Evolutionary conservation across 2,888 invertebrate species (phyloP).

Genomic region (Eupithecia dodoneata): DNA sequence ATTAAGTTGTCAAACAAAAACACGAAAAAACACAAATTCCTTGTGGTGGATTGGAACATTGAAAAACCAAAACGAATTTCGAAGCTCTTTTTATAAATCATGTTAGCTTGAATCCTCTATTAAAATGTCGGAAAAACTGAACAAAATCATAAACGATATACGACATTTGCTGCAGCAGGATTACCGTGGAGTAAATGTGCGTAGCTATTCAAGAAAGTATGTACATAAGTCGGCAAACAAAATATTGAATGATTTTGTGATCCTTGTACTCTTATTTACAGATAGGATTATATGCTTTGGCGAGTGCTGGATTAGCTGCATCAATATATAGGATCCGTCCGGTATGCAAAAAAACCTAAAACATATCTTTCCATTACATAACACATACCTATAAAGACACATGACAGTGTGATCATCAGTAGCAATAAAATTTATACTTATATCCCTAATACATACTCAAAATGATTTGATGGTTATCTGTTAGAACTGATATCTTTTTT

Average conservation of each 20-base stretch:
- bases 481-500: no score
- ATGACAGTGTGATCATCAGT: neutral
- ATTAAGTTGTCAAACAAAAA: constrained; percentile 41
- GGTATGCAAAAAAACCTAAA: constrained; percentile 68
- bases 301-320: constrained; percentile 81
- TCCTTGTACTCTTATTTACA: constrained; percentile 69
- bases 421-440: neutral
- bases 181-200: constrained; percentile 78
- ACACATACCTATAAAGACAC: constrained; percentile 39
- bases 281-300: constrained; percentile 85
- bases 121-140: constrained; percentile 69
- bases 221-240: neutral
- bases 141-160: constrained; percentile 64
- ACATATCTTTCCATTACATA: constrained; percentile 64
- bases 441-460: neutral
- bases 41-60: neutral
- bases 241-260: constrained; percentile 41
- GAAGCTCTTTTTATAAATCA: constrained; percentile 55
- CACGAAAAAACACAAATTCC: constrained; percentile 15
- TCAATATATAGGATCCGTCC: constrained; percentile 85
- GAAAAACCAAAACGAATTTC: constrained; percentile 46
- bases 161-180: constrained; percentile 72
- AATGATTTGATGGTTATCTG: neutral
- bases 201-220: constrained; percentile 42
- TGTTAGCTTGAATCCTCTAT: constrained; percentile 53